Evolutionary conservation across 2,888 invertebrate genomes (phyloP).

Genomic region (Nephrotoma guestfalica): DNA sequence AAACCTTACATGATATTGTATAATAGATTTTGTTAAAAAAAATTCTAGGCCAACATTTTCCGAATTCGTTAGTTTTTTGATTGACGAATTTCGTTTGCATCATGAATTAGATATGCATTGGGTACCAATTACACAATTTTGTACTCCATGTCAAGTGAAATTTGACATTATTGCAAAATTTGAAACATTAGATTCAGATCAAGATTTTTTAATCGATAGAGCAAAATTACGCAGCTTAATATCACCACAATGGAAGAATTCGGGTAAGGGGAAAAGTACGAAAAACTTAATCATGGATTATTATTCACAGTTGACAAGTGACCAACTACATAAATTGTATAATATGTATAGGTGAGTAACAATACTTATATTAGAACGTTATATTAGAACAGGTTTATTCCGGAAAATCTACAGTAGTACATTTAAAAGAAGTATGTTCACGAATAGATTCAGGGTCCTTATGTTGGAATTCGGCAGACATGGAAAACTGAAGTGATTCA

Average conservation of each 20-base stretch:
- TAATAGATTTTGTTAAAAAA: not conserved
- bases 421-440: no score
- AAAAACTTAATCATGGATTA: slow-evolving; percentile 56
- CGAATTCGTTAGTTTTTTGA: slow-evolving; percentile 64
- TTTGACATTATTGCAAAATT: slow-evolving; percentile 71
- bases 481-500: no score
- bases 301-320: slow-evolving; percentile 58
- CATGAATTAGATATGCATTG: slow-evolving; percentile 69
- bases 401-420: not conserved
- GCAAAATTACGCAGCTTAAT: slow-evolving; percentile 59
- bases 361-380: not conserved
- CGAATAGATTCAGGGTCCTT: not conserved
- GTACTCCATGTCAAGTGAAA: slow-evolving; percentile 72
- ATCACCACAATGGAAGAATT: slow-evolving; percentile 71
- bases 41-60: slow-evolving; percentile 48
- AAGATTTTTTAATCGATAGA: slow-evolving; percentile 63
- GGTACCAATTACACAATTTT: slow-evolving; percentile 71
- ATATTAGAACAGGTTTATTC: not conserved
- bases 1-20: not conserved
- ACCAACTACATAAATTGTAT: slow-evolving; percentile 61
- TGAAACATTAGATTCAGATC: slow-evolving; percentile 63
- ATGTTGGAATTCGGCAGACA: no score
- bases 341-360: slow-evolving; percentile 55
- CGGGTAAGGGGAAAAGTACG: slow-evolving; percentile 60
- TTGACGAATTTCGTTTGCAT: slow-evolving; percentile 46